Conservation (phyloP, 2,888 invertebrate species). For the Drosophila engyochracea region DNA sequence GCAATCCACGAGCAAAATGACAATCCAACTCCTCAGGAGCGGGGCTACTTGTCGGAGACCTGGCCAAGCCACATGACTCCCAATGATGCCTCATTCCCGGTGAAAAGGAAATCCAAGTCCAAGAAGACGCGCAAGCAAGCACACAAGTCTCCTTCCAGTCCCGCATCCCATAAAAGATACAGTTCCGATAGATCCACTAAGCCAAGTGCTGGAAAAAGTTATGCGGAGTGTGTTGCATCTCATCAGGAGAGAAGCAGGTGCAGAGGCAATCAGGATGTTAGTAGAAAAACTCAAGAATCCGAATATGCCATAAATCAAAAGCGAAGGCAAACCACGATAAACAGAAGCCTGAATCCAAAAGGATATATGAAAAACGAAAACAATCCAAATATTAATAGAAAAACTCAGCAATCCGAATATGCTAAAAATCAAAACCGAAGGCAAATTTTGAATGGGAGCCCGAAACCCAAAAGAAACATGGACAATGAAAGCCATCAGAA, state of each 20-base stretch:
- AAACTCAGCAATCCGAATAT: background rate
- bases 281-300: background rate
- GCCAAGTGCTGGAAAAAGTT: background rate
- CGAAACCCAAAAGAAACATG: background rate
- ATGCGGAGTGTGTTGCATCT: background rate
- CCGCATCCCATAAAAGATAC: background rate
- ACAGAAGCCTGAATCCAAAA: background rate
- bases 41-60: conserved; percentile 27
- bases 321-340: background rate
- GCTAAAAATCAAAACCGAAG: background rate
- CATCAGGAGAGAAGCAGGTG: background rate
- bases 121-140: conserved; percentile 5
- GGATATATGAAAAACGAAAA: background rate
- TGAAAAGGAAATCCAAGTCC: background rate
- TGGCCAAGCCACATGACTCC: background rate
- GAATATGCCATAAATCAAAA: background rate
- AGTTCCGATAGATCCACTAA: background rate
- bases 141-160: background rate
- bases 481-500: background rate
- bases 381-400: background rate
- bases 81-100: accelerated
- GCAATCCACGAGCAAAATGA: background rate
- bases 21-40: background rate
- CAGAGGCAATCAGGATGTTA: background rate
- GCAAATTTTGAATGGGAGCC: background rate